phyloP scores from a whole-genome alignment of 2,888 invertebrate genomes.

The Neuroscelio doddi region DNA sequence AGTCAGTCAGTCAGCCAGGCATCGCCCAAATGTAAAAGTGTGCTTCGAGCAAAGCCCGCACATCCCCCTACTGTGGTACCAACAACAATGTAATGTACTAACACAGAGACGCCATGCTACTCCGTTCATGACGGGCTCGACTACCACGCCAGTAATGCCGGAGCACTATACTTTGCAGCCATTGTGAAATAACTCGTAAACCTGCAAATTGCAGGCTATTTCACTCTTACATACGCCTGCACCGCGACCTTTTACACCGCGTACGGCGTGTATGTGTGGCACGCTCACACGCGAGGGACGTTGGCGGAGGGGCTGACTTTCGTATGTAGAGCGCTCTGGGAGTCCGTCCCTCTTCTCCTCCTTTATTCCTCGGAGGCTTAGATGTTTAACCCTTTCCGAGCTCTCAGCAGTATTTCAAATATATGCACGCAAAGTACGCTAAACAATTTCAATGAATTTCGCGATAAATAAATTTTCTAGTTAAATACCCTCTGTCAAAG shows the following conservation, averaged over 20 bases:
- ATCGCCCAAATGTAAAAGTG: slow-evolving; percentile 34
- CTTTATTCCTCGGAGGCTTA: not conserved
- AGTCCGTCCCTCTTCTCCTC: slow-evolving; percentile 1
- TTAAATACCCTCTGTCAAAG: slow-evolving; percentile 30
- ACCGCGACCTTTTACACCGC: slow-evolving; percentile 41
- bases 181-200: slow-evolving; percentile 73
- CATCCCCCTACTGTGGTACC: slow-evolving; percentile 40
- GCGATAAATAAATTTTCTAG: slow-evolving; percentile 21
- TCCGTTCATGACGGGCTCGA: slow-evolving; percentile 26
- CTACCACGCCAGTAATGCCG: slow-evolving; percentile 51
- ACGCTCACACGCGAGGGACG: not conserved
- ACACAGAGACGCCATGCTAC: slow-evolving; percentile 36
- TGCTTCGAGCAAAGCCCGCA: slow-evolving; percentile 25
- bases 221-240: slow-evolving; percentile 59
- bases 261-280: not conserved
- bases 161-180: slow-evolving; percentile 71
- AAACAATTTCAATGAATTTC: slow-evolving; percentile 15
- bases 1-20: slow-evolving; percentile 17
- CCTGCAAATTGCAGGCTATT: slow-evolving; percentile 71
- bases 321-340: slow-evolving; percentile 33
- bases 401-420: slow-evolving; percentile 20
- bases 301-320: slow-evolving; percentile 10
- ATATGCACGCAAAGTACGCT: slow-evolving; percentile 11
- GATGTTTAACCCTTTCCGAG: not conserved
- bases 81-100: slow-evolving; percentile 47